Base-by-base conservation (phyloP, 2,113 vertebrate species). In the Cettia cetti region DNA sequence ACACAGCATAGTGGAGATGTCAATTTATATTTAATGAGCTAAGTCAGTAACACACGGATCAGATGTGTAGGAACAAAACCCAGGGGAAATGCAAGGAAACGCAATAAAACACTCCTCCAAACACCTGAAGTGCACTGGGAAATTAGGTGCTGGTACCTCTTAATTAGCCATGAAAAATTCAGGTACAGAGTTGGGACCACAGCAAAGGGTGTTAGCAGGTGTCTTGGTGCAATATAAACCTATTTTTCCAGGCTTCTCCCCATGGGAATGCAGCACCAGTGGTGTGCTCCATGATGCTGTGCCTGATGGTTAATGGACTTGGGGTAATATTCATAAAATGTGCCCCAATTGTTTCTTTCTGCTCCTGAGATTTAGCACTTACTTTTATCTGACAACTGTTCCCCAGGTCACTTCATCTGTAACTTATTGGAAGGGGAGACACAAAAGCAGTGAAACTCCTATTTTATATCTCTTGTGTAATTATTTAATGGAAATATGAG, bases 111-210 rank as follows among this genome's bases (percentile, higher is more conserved):
- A 24, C 35, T 92, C 44, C 68, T 86, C 82, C 83, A 94, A 89
- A 94, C 87, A 35, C 39, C 49, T 82, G 56, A 95, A 82, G 61
- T 61, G 69, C 42, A 60, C 82, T 75, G 66, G 94, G 90, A 82
- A 69, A 92, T 95, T 93, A 53, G 57, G 71, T 84, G 65, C 63
- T 97, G 78, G 90, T 96, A 78, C 76, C 64, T 95, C 91, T 90
- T 96, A 94, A 92, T 97, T 96, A 90, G 88, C 91, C 95, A 61
- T 95, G 94, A 92, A 92, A 44, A 50, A 42, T 87, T 82, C 63
- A 47, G 93, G 94, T 94, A 77, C 39, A 50, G 63, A 69, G 28
- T 11, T 15, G 52, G 56, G 47, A 85, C 60, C 19, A 16, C 35
- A 77, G 45, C 0, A 1, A 82, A 88, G 71, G 37, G 68, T 77